A percentile compares a stretch with the other conserved stretches of the same genome.
Evolutionary conservation across 2,797 vertebrate species (phyloP).

Genomic region (Aulostomus chinensis): DNA sequence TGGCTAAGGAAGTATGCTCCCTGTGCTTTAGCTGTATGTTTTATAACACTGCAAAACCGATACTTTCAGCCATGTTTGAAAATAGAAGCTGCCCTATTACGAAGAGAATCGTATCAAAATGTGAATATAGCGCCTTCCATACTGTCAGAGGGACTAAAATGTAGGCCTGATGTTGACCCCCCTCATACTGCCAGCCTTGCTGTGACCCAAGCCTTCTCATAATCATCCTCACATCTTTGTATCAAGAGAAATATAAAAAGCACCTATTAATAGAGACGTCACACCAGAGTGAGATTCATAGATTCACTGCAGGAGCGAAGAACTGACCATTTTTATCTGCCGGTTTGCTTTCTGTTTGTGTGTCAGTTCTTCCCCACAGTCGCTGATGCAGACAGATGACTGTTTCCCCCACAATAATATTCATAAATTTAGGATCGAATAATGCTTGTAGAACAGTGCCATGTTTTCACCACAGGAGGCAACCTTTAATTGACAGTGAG

Average conservation of each 20-base stretch:
- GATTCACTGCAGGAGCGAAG: neutral
- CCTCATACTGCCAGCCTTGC: neutral
- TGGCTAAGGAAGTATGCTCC: constrained; percentile 18
- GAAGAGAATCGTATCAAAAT: too few relatives aligned
- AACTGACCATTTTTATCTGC: neutral
- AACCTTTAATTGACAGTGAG: neutral
- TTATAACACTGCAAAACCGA: neutral
- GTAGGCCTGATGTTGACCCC: neutral
- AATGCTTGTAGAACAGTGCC: neutral
- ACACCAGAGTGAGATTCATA: neutral
- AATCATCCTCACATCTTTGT: neutral
- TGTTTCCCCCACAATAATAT: too few relatives aligned
- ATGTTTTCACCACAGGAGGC: neutral
- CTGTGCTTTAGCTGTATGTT: neutral
- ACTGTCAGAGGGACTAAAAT: neutral
- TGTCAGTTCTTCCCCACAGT: neutral
- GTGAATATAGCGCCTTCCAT: too few relatives aligned
- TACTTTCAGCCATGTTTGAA: neutral
- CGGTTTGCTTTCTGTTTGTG: neutral
- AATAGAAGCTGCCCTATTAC: neutral
- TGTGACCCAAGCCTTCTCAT: neutral
- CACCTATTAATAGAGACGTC: neutral
- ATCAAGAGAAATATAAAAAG: neutral
- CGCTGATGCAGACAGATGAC: too few relatives aligned
- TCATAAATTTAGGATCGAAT: neutral